A percentile compares a stretch with the other conserved stretches of the same genome.
phyloP scores from a whole-genome alignment of 2,888 invertebrate genomes.

The Cetonia aurata region DNA sequence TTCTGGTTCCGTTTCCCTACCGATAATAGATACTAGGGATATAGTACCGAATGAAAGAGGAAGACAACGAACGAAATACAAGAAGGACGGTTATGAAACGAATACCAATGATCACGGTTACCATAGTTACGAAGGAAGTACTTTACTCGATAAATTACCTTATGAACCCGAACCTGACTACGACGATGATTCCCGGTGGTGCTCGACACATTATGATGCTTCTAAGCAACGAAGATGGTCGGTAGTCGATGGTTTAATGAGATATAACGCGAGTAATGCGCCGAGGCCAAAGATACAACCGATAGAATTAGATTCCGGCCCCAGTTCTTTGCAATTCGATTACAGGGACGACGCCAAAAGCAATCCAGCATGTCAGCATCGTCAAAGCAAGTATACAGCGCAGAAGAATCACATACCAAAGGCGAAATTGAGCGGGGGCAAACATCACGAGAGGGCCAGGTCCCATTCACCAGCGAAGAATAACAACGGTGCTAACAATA shows the following conservation, averaged over 20 bases:
- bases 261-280: conserved; percentile 47
- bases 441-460: conserved; percentile 61
- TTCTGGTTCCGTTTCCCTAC: conserved; percentile 54
- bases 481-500: conserved; percentile 51
- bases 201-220: conserved; percentile 22
- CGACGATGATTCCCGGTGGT: conserved; percentile 55
- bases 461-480: conserved; percentile 64
- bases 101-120: conserved; percentile 58
- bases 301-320: conserved; percentile 49
- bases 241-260: conserved; percentile 59
- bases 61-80: conserved; percentile 51
- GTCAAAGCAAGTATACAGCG: conserved; percentile 52
- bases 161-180: conserved; percentile 66
- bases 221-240: conserved; percentile 58
- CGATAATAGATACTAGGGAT: conserved; percentile 47
- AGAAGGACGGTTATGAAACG: conserved; percentile 41
- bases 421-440: conserved; percentile 59
- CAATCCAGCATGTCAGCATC: conserved; percentile 30
- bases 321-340: conserved; percentile 49
- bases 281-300: conserved; percentile 47
- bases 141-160: conserved; percentile 59
- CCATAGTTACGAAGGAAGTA: conserved; percentile 61
- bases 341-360: conserved; percentile 43
- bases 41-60: conserved; percentile 46
- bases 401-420: conserved; percentile 63